Evolutionary conservation across 2,113 vertebrate genomes (phyloP).

Genomic region (Campylomormyrus tamandua): DNA sequence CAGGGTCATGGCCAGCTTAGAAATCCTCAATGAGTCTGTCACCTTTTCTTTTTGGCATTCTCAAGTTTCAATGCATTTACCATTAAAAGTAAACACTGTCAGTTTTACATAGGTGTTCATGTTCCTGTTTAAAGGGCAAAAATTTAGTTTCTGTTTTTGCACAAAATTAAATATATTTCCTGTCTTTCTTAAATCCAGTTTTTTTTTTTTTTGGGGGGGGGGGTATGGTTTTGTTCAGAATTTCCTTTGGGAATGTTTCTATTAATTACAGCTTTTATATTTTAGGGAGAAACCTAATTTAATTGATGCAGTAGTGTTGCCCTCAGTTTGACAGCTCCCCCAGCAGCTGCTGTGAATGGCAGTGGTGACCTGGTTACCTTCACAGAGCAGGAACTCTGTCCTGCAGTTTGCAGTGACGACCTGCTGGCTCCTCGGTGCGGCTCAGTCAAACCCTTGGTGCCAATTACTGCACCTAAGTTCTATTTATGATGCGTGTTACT

Average conservation of each 20-base stretch:
- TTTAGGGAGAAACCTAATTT: not conserved
- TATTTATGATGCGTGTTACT: conserved; percentile 18
- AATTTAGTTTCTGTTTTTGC: not conserved
- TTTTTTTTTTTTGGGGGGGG: not conserved
- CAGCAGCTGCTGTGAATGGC: not conserved
- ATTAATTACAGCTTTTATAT: not conserved
- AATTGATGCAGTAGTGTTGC: not conserved
- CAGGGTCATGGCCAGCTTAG: not conserved
- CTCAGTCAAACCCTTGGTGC: not conserved
- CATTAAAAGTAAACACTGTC: not conserved
- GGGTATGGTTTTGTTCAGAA: not conserved
- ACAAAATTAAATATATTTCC: not conserved
- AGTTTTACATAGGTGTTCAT: not conserved
- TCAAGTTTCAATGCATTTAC: not conserved
- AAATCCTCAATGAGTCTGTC: not conserved
- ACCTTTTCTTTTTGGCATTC: not conserved
- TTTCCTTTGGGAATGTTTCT: not conserved
- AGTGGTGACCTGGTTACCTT: not conserved
- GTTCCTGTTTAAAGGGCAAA: not conserved
- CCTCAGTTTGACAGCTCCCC: not conserved
- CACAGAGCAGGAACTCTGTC: not conserved
- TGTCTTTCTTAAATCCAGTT: not conserved
- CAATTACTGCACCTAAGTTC: not conserved
- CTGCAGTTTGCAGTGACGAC: not conserved
- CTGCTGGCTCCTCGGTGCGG: not conserved